Evolutionary conservation across 2,797 vertebrate genomes (phyloP), one percentile per base, ranked within the genome.

Genomic region (Kryptolebias ocellatus): DNA sequence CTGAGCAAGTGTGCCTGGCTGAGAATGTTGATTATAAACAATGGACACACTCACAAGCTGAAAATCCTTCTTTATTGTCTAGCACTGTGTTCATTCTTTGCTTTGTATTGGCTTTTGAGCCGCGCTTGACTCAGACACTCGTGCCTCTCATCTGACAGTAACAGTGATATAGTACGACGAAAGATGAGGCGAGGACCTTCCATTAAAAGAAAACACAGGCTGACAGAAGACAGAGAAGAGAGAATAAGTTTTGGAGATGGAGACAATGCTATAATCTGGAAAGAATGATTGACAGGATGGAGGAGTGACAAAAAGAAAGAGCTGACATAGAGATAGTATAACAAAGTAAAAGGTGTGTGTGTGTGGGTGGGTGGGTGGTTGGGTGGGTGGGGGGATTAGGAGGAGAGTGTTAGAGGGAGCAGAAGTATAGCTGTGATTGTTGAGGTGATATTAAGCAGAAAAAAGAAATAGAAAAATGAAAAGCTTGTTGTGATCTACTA

Each of bases 371-470:
- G 20, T 24, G 20, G 20, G 39, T 11, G 39, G 1, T 3, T 12
- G 11, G 1, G 20, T 24, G 20, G 20, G 20, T 24, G 39, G 11
- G 20, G 46, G 46, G n/a, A 49, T 20, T 49, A 20, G n/a, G 46
- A 49, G 18, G 29, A 34, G 47, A 64, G 64, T 29, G 67, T 62
- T 60, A 54, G 61, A 67, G 69, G 74, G 62, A 67, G 46, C 27
- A 72, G 64, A 66, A 67, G 64, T 79, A 72, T 5, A 60, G 44
- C 66, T 81, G 54, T 34, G 67, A 84, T 74, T 78, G 60, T 76
- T 77, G 50, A 54, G 47, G 66, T 64, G 39, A 28, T 57, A 53
- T 39, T 63, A 56, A 51, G 64, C 63, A 66, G 44, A 73, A 76
- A 62, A 61, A 71, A 68, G 16, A 78, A 78, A 70, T 44, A 46